Percentiles rank a stretch among this genome's conserved stretches.
phyloP scores from a whole-genome alignment of 2,113 vertebrate genomes.

The Dicerorhinus sumatrensis region DNA sequence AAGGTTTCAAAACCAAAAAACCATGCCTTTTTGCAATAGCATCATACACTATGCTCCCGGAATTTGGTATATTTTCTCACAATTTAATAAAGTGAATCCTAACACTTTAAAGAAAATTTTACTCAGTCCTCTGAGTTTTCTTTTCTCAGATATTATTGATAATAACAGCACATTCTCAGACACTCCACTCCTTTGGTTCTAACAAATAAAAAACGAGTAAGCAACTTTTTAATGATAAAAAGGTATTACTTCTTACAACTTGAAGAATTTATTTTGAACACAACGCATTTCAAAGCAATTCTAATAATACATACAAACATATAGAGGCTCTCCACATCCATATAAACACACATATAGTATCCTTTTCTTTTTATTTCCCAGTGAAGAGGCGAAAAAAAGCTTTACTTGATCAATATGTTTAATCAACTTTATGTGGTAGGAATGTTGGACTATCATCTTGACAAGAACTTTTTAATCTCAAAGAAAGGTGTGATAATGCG shows the following conservation, averaged over 20 bases:
- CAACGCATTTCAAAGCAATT: background rate
- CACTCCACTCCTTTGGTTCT: background rate
- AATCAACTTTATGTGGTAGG: slow-evolving; percentile 35
- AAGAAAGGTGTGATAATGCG: background rate
- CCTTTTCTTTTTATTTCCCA: background rate
- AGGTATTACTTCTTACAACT: background rate
- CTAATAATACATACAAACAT: background rate
- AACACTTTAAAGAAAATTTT: background rate
- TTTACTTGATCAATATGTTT: background rate
- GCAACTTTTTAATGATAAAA: background rate
- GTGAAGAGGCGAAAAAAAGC: background rate
- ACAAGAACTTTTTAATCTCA: background rate
- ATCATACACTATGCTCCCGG: background rate
- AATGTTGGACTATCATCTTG: background rate
- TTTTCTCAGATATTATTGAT: background rate
- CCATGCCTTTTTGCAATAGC: background rate
- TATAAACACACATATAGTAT: background rate
- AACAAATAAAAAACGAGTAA: background rate
- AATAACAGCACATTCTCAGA: background rate
- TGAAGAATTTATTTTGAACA: background rate
- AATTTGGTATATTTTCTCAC: background rate
- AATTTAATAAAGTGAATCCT: background rate
- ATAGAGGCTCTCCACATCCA: background rate
- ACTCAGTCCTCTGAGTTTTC: background rate
- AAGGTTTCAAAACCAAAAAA: background rate